Evolutionary conservation across 2,888 invertebrate species (phyloP), one percentile per base, ranked within the genome.

Genomic region (Amiota mariae): DNA sequence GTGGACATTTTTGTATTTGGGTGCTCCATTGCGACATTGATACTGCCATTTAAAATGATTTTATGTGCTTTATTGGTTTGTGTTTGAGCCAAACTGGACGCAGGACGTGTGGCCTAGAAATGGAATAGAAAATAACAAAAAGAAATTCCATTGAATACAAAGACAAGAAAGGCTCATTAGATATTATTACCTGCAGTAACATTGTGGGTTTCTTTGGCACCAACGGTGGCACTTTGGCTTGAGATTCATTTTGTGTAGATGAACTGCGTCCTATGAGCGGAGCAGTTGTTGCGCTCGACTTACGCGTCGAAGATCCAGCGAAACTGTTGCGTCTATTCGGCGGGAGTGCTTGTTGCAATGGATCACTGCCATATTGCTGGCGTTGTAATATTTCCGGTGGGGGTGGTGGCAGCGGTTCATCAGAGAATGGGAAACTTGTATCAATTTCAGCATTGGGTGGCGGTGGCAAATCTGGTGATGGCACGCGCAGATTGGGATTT

Each of bases 401-500:
- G 72, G 90, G 90, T 72, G 90, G 90, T 13, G 90, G 90, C 78
- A 90, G 77, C 8, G 90, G 90, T 74, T 90, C 90, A 66, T 90
- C 90, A 47, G 80, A 83, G n/a, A 87, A 84, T 46, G 86, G 87
- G 12, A 87, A 83, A 57, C 80, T 85, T 15, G 81, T 82, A 54
- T 89, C 89, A 66, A 85, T 79, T 56, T 86, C 86, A 1, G 78
- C 78, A 20, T 89, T 88, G 3, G 90, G 90, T n/a, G 90, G 90
- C 36, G 89, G 89, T 20, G 90, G 90, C 76, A 90, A 72, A 74
- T 90, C 90, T 1, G 90, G 90, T 72, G 90, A 90, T 11, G 90
- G 90, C 61, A 90, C 88, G 71, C 92, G 90, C 79, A 93, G 87
- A 75, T 94, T 90, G 2, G 94, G 94, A 88, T 95, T 94, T 89